These are phyloP conservation scores for Drosophila seguyi DNA, from an alignment of 1,140 invertebrate species.

Conservation along the genomic window DNA sequence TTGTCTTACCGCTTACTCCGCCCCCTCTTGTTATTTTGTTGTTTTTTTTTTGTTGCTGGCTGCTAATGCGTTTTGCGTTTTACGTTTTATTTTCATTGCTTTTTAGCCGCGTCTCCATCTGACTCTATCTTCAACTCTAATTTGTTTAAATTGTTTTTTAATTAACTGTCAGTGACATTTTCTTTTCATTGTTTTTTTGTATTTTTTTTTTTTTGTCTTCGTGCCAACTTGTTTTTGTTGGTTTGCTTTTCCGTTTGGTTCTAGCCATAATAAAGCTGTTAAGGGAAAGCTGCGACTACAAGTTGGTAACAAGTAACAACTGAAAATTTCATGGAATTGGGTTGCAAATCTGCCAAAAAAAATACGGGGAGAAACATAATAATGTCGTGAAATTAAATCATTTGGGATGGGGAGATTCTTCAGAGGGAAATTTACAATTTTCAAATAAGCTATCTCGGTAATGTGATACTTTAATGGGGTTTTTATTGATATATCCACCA, in stretches of 20 bases:
- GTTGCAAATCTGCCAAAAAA: conserved; percentile 31
- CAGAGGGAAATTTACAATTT: background rate
- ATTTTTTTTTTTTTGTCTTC: conserved; percentile 32
- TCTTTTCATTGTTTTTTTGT: conserved; percentile 75
- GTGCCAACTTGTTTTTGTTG: conserved; percentile 13
- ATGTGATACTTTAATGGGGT: background rate
- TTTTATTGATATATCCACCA: background rate
- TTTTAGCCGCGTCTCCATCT: conserved; percentile 30
- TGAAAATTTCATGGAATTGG: conserved; percentile 28
- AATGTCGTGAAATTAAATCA: background rate
- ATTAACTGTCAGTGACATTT: conserved; percentile 83
- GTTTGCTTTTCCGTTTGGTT: conserved; percentile 16
- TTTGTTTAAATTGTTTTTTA: conserved; percentile 84
- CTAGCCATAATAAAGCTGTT: conserved; percentile 71
- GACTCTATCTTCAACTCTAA: conserved; percentile 73
- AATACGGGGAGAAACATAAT: background rate
- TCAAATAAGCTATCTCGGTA: background rate
- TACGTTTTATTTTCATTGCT: conserved; percentile 53
- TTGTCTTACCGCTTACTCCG: conserved; percentile 33
- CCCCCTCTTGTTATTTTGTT: conserved; percentile 10
- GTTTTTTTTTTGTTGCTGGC: conserved; percentile 14
- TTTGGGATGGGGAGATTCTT: background rate
- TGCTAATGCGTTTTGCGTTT: conserved; percentile 68
- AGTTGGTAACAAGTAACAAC: conserved; percentile 15
- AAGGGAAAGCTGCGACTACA: conserved; percentile 60